Conservation (phyloP, 2,797 vertebrate species). For the Manis crassicaudata region DNA sequence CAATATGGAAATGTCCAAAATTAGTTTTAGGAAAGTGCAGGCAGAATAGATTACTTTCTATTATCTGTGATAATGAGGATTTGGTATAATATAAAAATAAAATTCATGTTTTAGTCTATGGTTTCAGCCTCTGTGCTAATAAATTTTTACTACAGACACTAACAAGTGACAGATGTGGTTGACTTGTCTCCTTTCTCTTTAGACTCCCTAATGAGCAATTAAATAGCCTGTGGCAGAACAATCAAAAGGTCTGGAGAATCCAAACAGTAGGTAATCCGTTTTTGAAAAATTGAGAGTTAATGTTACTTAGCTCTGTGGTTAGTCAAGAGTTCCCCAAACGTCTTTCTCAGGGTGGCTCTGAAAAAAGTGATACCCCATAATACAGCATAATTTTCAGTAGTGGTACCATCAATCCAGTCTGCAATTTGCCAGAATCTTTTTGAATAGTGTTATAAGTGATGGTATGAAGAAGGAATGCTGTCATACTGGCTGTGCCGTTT, state of each 20-base stretch:
- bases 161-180: conserved; percentile 49
- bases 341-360: conserved; percentile 26
- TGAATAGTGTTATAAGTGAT: background rate
- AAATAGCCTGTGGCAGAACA: conserved; percentile 61
- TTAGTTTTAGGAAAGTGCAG: conserved; percentile 38
- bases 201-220: conserved; percentile 54
- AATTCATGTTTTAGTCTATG: background rate
- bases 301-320: conserved; percentile 42
- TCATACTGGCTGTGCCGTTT: background rate
- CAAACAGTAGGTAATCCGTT: background rate
- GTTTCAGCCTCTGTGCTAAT: conserved; percentile 33
- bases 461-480: background rate
- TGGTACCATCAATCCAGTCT: background rate
- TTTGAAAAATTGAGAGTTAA: conserved; percentile 60
- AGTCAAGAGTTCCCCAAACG: background rate
- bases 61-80: conserved; percentile 32
- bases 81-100: background rate
- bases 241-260: conserved; percentile 60
- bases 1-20: conserved; percentile 31
- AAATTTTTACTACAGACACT: conserved; percentile 39
- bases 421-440: background rate
- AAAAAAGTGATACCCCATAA: background rate
- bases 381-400: background rate
- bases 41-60: background rate
- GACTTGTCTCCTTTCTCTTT: background rate